Base-by-base conservation (phyloP, 2,113 vertebrate species). In the Jaculus jaculus region DNA sequence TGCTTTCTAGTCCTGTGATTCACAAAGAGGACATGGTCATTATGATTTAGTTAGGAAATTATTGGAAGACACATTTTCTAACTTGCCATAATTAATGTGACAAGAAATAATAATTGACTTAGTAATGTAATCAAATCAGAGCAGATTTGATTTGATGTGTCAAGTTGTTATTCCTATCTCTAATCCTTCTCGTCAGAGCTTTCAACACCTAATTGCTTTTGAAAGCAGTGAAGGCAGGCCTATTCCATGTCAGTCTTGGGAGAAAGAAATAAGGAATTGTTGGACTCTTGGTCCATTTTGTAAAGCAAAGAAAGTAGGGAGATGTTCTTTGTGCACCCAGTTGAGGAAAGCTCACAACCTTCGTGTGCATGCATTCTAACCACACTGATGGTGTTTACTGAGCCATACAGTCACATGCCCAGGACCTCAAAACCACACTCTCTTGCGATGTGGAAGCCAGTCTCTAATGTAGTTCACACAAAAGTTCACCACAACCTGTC, bases 91-190 rank as follows among this genome's bases (percentile, higher is more conserved):
- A 96, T 97, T 97, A 97, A 97, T 95, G 93, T 97, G 96, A 97
- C 96, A 97, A 97, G 95, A 97, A 97, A 96, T 95, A 97, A 97
- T 97, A 96, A 97, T 94, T 97, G 96, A 96, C 94, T 97, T 92
- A 94, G 96, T 97, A 97, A 96, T 95, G 97, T 94, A 96, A 97
- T 96, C 96, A 97, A 93, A 96, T 96, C 94, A 96, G 93, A 97
- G 93, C 91, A 92, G 93, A 96, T 95, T 97, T 96, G 96, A 97
- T 96, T 96, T 96, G 86, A 96, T 96, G 92, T 96, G 92, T 96
- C 96, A 96, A 95, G 90, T 91, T 97, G 91, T 95, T 97, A 96
- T 95, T 96, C 95, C 89, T 95, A 93, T 96, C 92, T 90, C 95
- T 93, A 96, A 95, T 96, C 84, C 89, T 91, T 93, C 74, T 92